A percentile compares a stretch with the other conserved stretches of the same genome.
Evolutionary conservation across 2,888 invertebrate species (phyloP).

Genomic region (Sisyra nigra): DNA sequence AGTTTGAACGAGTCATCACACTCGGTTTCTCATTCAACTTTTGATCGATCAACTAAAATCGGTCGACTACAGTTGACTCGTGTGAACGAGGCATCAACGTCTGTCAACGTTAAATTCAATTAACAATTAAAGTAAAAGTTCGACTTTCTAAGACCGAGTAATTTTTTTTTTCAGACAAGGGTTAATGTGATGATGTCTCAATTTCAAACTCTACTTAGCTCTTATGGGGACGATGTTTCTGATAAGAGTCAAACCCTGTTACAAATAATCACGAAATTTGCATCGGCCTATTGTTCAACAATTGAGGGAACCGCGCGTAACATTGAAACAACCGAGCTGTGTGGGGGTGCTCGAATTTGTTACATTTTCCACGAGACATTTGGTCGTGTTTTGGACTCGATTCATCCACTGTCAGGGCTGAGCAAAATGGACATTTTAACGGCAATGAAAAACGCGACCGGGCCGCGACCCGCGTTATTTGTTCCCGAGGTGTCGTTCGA

Average conservation of each 20-base stretch:
- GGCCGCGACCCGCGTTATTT: slow-evolving; percentile 77
- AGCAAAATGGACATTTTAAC: slow-evolving; percentile 94
- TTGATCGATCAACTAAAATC: no score
- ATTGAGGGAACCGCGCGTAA: slow-evolving; percentile 97
- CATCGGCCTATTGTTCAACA: slow-evolving; percentile 93
- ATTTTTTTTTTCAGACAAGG: slow-evolving; percentile 41
- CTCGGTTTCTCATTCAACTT: no score
- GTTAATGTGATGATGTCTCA: slow-evolving; percentile 97
- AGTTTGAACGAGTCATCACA: no score
- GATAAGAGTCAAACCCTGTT: slow-evolving; percentile 92
- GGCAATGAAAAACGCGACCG: slow-evolving; percentile 93
- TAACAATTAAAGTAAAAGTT: no score
- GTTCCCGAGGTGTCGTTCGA: slow-evolving; percentile 96
- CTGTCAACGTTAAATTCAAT: no score
- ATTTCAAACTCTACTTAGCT: slow-evolving; percentile 87
- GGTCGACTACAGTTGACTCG: no score
- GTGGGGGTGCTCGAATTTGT: slow-evolving; percentile 97
- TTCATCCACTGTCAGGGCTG: slow-evolving; percentile 75
- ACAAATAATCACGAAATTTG: slow-evolving; percentile 98
- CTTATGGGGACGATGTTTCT: slow-evolving; percentile 94
- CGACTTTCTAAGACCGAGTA: no score
- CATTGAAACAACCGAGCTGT: slow-evolving; percentile 95
- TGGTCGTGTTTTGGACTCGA: slow-evolving; percentile 81
- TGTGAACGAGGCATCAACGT: no score
- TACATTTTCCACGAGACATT: slow-evolving; percentile 99